Percentiles rank a stretch among this genome's conserved stretches.
phyloP scores from a whole-genome alignment of 2,113 vertebrate genomes.

The Peromyscus maniculatus region DNA sequence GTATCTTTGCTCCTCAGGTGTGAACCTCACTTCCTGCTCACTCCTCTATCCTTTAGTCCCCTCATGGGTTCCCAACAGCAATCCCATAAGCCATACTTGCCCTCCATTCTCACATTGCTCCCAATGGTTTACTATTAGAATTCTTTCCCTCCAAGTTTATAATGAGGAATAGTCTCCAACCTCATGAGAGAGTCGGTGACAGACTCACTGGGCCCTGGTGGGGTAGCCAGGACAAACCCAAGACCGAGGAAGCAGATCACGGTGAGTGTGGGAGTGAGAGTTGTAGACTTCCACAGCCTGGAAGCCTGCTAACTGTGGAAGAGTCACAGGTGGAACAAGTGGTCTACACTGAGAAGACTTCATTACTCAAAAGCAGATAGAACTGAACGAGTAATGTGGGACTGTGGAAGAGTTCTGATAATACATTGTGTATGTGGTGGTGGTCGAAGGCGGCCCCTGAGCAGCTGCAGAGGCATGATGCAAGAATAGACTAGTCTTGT shows the following conservation, averaged over 20 bases:
- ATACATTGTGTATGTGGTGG: background rate
- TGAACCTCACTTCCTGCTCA: background rate
- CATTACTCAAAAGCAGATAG: background rate
- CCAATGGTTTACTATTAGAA: background rate
- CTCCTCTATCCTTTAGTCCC: background rate
- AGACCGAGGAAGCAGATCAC: background rate
- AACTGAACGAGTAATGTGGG: background rate
- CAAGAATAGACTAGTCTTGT: too few relatives aligned
- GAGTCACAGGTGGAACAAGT: background rate
- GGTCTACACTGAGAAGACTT: background rate
- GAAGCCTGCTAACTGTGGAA: background rate
- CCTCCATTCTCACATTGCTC: background rate
- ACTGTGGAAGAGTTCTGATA: background rate
- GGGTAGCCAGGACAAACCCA: background rate
- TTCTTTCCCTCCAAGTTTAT: background rate
- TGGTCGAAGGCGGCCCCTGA: background rate
- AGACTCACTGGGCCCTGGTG: background rate
- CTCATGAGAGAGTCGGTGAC: background rate
- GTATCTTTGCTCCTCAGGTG: background rate
- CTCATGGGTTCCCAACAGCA: background rate
- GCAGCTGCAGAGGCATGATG: background rate
- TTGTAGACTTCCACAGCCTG: background rate
- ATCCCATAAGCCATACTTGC: background rate
- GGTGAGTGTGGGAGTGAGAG: rapidly evolving
- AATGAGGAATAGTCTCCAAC: background rate